A percentile compares a stretch with the other conserved stretches of the same genome.
These are phyloP conservation scores for Adoxophyes honmai DNA, from an alignment of 1,140 invertebrate species.

Conservation along the genomic window DNA sequence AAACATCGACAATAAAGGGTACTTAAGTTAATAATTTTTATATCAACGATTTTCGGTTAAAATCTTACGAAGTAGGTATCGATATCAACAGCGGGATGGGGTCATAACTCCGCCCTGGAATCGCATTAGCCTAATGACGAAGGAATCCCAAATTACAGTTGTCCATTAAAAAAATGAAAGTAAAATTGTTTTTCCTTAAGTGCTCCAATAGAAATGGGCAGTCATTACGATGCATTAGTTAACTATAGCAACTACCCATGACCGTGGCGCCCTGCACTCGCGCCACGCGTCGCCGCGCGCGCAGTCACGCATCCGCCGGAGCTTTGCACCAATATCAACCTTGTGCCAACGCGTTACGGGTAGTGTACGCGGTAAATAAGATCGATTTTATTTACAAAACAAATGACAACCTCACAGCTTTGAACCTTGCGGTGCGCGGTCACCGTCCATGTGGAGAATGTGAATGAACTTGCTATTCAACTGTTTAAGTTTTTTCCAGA, in stretches of 20 bases:
- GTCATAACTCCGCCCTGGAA: too few relatives aligned
- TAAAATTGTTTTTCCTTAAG: neutral
- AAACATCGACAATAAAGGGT: too few relatives aligned
- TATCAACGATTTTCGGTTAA: too few relatives aligned
- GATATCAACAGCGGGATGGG: too few relatives aligned
- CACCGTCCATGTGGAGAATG: neutral
- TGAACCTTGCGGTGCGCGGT: neutral
- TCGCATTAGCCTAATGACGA: too few relatives aligned
- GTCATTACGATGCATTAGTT: constrained; percentile 20
- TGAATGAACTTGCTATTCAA: too few relatives aligned
- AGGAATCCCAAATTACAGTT: neutral
- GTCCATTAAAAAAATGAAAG: neutral
- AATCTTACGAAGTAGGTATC: too few relatives aligned
- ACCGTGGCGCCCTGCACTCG: constrained; percentile 32
- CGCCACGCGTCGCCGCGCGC: constrained; percentile 1
- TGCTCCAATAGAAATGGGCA: constrained; percentile 4
- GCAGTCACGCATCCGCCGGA: neutral
- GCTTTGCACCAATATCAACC: neutral
- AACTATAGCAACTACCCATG: constrained; percentile 24
- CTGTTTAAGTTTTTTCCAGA: too few relatives aligned
- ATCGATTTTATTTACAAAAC: neutral
- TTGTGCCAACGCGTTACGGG: neutral
- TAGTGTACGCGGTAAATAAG: too few relatives aligned
- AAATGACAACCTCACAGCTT: neutral
- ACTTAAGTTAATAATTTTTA: too few relatives aligned